Percentiles rank a stretch among this genome's conserved stretches.
These are phyloP conservation scores for Climacteris rufus DNA, from an alignment of 2,113 vertebrate species.

Conservation along the genomic window DNA sequence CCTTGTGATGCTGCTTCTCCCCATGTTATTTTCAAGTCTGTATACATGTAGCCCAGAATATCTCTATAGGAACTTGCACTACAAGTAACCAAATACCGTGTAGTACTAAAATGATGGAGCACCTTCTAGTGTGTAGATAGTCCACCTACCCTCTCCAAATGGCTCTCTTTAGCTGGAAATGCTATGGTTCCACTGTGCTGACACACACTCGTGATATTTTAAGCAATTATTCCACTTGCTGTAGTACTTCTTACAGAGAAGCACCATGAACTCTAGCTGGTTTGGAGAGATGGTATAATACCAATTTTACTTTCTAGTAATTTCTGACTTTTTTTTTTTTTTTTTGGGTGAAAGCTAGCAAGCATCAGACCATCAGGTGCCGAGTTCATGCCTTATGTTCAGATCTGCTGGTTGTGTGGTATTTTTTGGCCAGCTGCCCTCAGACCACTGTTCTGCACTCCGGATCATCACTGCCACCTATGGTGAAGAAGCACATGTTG, in stretches of 20 bases:
- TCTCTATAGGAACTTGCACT: background rate
- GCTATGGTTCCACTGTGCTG: background rate
- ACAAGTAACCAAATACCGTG: background rate
- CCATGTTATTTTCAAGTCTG: background rate
- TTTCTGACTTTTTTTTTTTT: background rate
- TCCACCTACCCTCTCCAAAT: background rate
- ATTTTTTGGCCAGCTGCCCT: background rate
- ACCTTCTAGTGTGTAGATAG: background rate
- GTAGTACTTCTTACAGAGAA: background rate
- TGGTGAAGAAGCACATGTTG: background rate
- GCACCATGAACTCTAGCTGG: background rate
- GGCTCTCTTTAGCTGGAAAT: background rate
- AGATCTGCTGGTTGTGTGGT: background rate
- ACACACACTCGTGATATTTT: background rate
- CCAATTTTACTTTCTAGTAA: background rate
- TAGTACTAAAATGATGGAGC: background rate
- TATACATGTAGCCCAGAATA: background rate
- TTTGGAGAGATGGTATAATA: background rate
- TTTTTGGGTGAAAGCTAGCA: background rate
- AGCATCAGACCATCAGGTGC: background rate
- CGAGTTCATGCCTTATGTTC: background rate
- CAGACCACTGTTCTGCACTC: background rate
- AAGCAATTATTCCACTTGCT: background rate
- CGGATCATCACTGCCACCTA: background rate
- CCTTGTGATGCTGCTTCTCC: background rate